phyloP scores from a whole-genome alignment of 2,888 invertebrate genomes.

The Ichneumon xanthorius region DNA sequence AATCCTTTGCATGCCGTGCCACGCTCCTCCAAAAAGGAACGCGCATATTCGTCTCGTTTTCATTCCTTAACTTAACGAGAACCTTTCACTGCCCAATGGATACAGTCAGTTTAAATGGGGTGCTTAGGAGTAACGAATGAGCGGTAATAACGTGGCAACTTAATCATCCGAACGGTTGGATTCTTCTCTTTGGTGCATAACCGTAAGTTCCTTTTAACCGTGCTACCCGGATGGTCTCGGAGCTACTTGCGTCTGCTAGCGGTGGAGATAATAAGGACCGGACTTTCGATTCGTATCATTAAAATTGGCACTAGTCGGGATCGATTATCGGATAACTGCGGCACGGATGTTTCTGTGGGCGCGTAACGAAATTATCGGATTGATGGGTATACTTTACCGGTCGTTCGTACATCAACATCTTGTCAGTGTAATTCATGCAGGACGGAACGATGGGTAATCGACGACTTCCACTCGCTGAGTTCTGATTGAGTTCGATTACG shows the following conservation, averaged over 20 bases:
- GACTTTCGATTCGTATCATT: constrained; percentile 46
- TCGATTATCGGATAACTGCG: background rate
- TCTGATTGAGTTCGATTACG: background rate
- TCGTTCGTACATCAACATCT: background rate
- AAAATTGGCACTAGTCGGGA: constrained; percentile 22
- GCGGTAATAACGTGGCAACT: constrained; percentile 63
- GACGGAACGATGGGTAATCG: background rate
- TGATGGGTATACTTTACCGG: background rate
- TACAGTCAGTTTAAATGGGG: constrained; percentile 55
- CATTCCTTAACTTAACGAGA: constrained; percentile 57
- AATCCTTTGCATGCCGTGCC: constrained; percentile 48
- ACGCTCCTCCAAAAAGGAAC: constrained; percentile 55
- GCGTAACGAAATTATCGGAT: background rate
- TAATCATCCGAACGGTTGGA: constrained; percentile 56
- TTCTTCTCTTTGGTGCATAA: constrained; percentile 17
- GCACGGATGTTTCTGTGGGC: background rate
- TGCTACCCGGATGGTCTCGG: constrained; percentile 42
- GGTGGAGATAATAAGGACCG: constrained; percentile 17
- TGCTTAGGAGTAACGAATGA: constrained; percentile 66
- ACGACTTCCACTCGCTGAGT: background rate
- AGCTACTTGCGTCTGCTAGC: background rate
- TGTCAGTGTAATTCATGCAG: background rate
- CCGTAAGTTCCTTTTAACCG: constrained; percentile 43
- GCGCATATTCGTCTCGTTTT: constrained; percentile 49
- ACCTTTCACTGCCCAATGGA: constrained; percentile 60